These are phyloP conservation scores for Trimorus sp. DNA, from an alignment of 2,888 invertebrate species.

Conservation along the genomic window DNA sequence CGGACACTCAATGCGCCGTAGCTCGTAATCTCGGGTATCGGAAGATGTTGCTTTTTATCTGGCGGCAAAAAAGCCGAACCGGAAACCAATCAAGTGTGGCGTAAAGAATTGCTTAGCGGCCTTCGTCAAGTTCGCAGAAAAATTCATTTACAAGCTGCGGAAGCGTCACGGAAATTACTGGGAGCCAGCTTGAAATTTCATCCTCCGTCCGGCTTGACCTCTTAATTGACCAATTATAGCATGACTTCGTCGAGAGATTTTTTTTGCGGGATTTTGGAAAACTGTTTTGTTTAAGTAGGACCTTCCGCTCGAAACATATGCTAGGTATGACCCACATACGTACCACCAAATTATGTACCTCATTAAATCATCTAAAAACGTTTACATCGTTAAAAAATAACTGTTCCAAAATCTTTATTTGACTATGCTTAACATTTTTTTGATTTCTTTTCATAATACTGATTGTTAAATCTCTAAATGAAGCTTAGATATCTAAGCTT, in stretches of 20 bases:
- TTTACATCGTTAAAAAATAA: too few species aligned
- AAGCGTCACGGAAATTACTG: conserved; percentile 26
- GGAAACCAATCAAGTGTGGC: conserved; percentile 62
- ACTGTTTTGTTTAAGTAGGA: not conserved
- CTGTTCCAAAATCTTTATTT: too few species aligned
- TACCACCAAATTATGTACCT: too few species aligned
- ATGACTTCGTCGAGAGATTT: not conserved
- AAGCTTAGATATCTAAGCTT: too few species aligned
- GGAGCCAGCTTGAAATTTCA: too few species aligned
- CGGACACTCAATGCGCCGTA: conserved; percentile 28
- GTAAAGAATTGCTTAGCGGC: conserved; percentile 54
- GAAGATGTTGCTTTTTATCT: conserved; percentile 41
- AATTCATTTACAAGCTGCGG: conserved; percentile 51
- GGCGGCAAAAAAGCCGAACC: conserved; percentile 38
- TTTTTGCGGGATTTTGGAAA: too few species aligned
- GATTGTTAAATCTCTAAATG: too few species aligned
- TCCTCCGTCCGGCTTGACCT: too few species aligned
- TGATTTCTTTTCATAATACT: too few species aligned
- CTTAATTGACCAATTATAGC: not conserved
- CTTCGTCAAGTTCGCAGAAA: conserved; percentile 59
- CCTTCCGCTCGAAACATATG: not conserved
- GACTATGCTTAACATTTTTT: too few species aligned
- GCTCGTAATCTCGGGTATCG: conserved; percentile 33
- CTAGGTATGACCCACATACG: too few species aligned
- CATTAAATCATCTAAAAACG: too few species aligned